Base-by-base conservation (phyloP, 1,140 invertebrate species). In the Anadara kagoshimensis region DNA sequence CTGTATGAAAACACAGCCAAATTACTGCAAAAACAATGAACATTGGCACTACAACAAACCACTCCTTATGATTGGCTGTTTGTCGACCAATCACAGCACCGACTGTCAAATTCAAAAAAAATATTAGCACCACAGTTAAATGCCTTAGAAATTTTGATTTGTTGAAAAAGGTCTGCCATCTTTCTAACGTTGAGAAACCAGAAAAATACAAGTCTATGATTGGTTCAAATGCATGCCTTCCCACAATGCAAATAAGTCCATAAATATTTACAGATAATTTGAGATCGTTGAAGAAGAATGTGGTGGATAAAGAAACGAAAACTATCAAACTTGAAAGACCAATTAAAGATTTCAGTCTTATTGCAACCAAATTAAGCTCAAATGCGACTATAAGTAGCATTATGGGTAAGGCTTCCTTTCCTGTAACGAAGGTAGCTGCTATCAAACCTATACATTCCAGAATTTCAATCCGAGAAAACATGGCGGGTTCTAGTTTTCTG, bases 31-130 rank as follows among this genome's bases (percentile, higher is more conserved):
- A 77, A 10, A 75, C 73, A n/a, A 79, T 61, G 73, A 81, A 88
- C 12, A 89, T 47, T 24, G 86, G 86, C 12, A 88, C 81, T 2
- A 89, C 86, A 10, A 89, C 78, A 67, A 79, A 87, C 87, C 87
- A 89, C 59, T 89, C 87, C 65, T 89, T 88, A 62, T 89, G 87
- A 71, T 63, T 80, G 20, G 79, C 72, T 51, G 80, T 83, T 53
- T 78, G 59, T 20, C 66, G 57, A 20, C 85, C 85, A 59, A 83
- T 76, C 29, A 86, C 49, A 26, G 73, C 49, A 22, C 70, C 80
- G 18, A 81, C 79, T 36, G 78, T 70, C 10, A 86, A 53, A 57
- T 87, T 78, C 20, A 87, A 24, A 11, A 77, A 11, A 62, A 85
- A 81, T 22, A 85, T 69, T n/a, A 76, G 29, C 24, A 86, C 20